Conservation (phyloP, 37 sponge, comb jelly and placozoan genomes). For the Hormiphora californensis region DNA sequence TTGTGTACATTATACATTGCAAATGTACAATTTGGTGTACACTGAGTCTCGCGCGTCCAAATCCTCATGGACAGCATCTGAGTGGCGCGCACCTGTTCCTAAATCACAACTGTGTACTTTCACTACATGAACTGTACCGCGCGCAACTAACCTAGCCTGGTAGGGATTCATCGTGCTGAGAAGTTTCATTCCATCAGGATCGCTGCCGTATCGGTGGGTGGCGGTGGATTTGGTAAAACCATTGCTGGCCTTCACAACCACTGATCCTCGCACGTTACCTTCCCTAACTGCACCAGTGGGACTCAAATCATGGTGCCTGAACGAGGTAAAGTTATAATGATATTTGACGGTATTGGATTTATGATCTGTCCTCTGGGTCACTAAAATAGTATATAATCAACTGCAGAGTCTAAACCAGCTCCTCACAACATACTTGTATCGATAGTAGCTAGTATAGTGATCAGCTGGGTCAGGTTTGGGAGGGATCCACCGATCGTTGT, state of each 20-base stretch:
- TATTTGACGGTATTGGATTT: no score
- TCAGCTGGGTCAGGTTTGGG: slow-evolving; percentile 45
- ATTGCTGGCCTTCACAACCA: background rate
- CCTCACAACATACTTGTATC: slow-evolving; percentile 27
- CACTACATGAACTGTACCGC: background rate
- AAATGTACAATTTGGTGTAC: no score
- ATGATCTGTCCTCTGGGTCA: background rate
- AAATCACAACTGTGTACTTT: background rate
- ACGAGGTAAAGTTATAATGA: no score
- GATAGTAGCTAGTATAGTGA: slow-evolving; percentile 18
- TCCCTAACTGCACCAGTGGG: slow-evolving; percentile 45
- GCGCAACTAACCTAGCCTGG: slow-evolving; percentile 28
- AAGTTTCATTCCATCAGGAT: background rate
- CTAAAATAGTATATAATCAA: background rate
- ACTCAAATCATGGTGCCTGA: slow-evolving; percentile 30
- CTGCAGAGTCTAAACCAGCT: no score
- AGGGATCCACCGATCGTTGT: slow-evolving; percentile 34
- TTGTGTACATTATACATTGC: no score
- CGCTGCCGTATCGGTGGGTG: slow-evolving; percentile 15
- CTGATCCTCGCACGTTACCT: slow-evolving; percentile 18
- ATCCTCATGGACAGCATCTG: no score
- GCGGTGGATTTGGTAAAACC: slow-evolving; percentile 47
- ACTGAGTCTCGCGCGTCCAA: no score
- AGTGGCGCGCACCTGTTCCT: background rate
- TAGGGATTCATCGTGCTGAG: slow-evolving; percentile 41